phyloP scores from a whole-genome alignment of 2,797 vertebrate genomes.

The Pogoniulus pusillus region DNA sequence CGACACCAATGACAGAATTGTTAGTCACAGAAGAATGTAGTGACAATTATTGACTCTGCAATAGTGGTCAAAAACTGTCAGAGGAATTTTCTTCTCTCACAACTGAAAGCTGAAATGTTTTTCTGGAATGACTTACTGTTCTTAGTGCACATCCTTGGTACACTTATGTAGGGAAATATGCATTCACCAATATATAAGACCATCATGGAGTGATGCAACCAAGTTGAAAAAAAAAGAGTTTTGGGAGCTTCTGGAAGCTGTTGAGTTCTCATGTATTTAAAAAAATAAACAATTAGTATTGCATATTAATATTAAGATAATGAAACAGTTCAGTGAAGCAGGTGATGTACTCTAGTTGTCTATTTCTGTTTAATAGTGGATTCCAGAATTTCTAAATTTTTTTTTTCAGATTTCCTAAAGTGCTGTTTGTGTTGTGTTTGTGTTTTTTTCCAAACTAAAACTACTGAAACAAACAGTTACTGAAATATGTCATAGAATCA shows the following conservation, averaged over 20 bases:
- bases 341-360: neutral
- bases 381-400: neutral
- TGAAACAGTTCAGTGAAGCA: neutral
- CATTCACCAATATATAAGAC: neutral
- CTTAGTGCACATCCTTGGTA: neutral
- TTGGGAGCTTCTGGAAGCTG: neutral
- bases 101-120: neutral
- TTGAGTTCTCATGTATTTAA: neutral
- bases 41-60: neutral
- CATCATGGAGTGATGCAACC: neutral
- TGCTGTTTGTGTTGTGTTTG: neutral
- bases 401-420: neutral
- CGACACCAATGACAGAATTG: neutral
- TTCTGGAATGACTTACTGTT: neutral
- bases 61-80: neutral
- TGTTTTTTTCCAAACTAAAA: neutral
- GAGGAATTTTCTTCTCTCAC: constrained; percentile 8
- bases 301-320: neutral
- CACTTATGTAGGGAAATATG: neutral
- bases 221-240: neutral
- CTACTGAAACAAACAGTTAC: neutral
- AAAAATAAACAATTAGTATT: neutral
- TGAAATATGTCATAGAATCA: neutral
- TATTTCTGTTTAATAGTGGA: neutral
- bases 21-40: constrained; percentile 24